Base-by-base conservation (phyloP, 2,113 vertebrate genomes). In the Isurus oxyrinchus region DNA sequence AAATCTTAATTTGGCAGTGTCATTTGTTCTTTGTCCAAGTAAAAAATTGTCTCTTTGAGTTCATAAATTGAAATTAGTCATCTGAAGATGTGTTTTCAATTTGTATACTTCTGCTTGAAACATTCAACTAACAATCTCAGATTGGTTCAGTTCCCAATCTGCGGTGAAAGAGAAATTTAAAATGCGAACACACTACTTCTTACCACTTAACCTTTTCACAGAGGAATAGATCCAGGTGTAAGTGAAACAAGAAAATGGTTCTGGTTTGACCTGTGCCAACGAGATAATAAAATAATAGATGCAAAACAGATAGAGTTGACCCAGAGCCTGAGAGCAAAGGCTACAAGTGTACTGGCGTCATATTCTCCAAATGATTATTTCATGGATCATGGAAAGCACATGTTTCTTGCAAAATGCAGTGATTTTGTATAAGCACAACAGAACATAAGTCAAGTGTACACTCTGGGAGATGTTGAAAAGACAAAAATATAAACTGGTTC, bases 61-160 rank as follows among this genome's bases (percentile, higher is more conserved):
- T 84, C 81, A 49, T 84, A 84, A 49, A 84, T 44, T 49, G 81
- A 84, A 84, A 84, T 84, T 84, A 44, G 81, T 84, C 81, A 84
- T 84, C 40, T 49, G 49, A 84, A 84, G 81, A 84, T 84, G 40
- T 84, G 81, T 84, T 84, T 84, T 84, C 40, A 84, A 84, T 84
- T 84, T 84, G 81, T 84, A 49, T 84, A 44, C 40, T 84, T 44
- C 81, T 84, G 81, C 40, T 84, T 44, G 81, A 49, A 44, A 5
- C 81, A 84, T 84, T 44, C 81, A 49, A 4, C 21, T 49, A 2
- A 21, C 40, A 44, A 7, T 84, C 81, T 49, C 23, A 4, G 81
- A 44, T 25, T 84, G 81, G 40, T 84, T 84, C 40, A 44, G 40
- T 84, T 49, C 81, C 40, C 40, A 44, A 44, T 84, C 81, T 84